phyloP scores from a whole-genome alignment of 2,113 vertebrate species.

The Spermophilus dauricus region DNA sequence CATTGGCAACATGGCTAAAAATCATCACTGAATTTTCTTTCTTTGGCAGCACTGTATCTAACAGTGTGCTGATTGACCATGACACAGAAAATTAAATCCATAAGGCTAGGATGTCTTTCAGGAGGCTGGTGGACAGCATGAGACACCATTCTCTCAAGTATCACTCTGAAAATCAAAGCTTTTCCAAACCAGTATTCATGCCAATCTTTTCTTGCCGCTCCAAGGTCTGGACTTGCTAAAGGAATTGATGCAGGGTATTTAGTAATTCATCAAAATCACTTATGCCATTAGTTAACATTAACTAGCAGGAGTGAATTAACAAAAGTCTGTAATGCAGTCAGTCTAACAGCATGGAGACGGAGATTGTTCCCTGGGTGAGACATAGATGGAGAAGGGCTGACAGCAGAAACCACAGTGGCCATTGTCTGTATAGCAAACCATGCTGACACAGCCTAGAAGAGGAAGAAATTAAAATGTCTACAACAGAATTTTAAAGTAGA shows the following conservation, averaged over 20 bases:
- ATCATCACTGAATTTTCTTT: slow-evolving; percentile 72
- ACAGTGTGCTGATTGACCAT: slow-evolving; percentile 63
- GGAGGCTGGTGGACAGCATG: slow-evolving; percentile 43
- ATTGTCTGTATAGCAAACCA: not conserved
- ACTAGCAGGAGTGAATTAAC: slow-evolving; percentile 55
- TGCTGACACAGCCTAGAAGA: not conserved
- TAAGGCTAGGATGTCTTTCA: slow-evolving; percentile 57
- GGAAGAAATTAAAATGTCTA: not conserved
- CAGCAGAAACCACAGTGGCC: slow-evolving; percentile 37
- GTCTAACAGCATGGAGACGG: slow-evolving; percentile 9
- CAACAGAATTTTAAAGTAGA: not conserved
- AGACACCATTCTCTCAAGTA: slow-evolving; percentile 52
- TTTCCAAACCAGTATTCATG: slow-evolving; percentile 43
- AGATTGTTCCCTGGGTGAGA: slow-evolving; percentile 33
- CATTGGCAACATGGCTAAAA: slow-evolving; percentile 73
- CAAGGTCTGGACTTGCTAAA: slow-evolving; percentile 56
- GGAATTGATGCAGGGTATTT: slow-evolving; percentile 33
- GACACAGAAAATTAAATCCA: slow-evolving; percentile 76
- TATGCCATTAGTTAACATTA: slow-evolving; percentile 70
- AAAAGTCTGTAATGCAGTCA: slow-evolving; percentile 43
- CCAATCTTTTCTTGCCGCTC: slow-evolving; percentile 27
- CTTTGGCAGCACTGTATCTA: slow-evolving; percentile 66
- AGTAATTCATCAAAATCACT: slow-evolving; percentile 74
- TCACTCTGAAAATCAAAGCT: slow-evolving; percentile 59
- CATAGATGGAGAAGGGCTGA: not conserved